These are phyloP conservation scores for Cheirogaleus medius DNA, from an alignment of 2,113 vertebrate species.

Conservation along the genomic window DNA sequence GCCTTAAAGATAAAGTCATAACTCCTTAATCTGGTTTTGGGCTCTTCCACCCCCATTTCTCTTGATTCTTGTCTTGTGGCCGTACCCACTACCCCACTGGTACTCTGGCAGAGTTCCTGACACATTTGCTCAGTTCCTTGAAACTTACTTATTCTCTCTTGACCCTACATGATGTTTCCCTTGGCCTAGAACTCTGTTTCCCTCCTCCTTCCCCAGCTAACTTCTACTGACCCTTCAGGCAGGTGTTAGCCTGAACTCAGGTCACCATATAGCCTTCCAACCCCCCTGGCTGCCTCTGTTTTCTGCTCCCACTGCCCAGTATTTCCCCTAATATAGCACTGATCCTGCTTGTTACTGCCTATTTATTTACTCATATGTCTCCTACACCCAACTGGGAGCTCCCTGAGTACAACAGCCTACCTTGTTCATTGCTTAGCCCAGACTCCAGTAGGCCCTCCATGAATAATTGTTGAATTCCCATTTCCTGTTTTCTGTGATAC, in stretches of 20 bases:
- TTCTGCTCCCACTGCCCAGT: not conserved
- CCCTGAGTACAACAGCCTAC: not conserved
- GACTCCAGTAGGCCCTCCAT: not conserved
- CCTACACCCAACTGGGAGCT: not conserved
- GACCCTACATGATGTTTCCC: not conserved
- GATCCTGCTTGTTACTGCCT: not conserved
- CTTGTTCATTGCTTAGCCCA: not conserved
- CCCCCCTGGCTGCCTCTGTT: not conserved
- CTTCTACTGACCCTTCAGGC: not conserved
- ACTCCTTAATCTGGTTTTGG: not conserved
- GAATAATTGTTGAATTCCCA: not conserved
- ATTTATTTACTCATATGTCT: not conserved
- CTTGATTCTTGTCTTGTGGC: not conserved
- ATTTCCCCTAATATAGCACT: not conserved
- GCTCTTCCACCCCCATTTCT: not conserved
- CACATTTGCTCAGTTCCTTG: not conserved
- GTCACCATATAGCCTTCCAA: not conserved
- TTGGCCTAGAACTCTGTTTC: not conserved
- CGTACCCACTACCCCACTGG: not conserved
- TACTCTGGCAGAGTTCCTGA: not conserved
- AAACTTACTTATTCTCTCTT: conserved; percentile 3
- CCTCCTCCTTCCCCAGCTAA: not conserved
- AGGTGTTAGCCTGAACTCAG: not conserved
- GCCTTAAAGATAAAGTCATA: not conserved
- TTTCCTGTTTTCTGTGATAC: too few relatives aligned